Evolutionary conservation across 2,797 vertebrate genomes (phyloP), one percentile per base, ranked within the genome.

Genomic region (Tolypeutes matacus): DNA sequence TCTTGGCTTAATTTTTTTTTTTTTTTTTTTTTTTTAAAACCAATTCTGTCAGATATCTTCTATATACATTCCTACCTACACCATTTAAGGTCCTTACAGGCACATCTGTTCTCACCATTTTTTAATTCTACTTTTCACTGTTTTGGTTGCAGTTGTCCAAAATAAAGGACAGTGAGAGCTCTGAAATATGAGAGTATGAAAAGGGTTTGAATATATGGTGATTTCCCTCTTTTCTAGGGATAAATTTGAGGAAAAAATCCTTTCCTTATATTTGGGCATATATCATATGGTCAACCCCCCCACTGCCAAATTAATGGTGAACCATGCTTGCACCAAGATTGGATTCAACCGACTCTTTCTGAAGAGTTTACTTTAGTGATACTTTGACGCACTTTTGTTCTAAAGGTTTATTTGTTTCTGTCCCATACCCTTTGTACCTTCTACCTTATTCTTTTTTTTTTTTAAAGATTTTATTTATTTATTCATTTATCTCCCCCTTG

Each of bases 81-180:
- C 36, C 60, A 87, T 15, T 94, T 95, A 87, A 93, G 86, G 77
- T 67, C n/a, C 39, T 90, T 60, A 69, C 3, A 84, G 36, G 23
- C 31, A 92, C 7, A 78, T 69, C 53, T 91, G 29, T 67, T 77
- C 49, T 92, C 34, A 72, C 11, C 56, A 58, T 34, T 69, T 89
- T 21, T 56, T 18, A 56, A 91, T 58, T 85, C 36, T 36, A 93
- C 76, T 94, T 23, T 83, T 84, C 53, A 31, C 17, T 65, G 29
- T 14, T 72, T 60, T 11, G 27, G n/a, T 80, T 93, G 53, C 53
- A 84, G 31, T 62, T 92, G 36, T 85, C 93, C 60, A 93, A 89
- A 94, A 70, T 85, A 82, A 92, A 93, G 51, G 29, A 53, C 25
- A 83, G 17, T 21, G 29, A 95, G 36, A 89, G 67, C 7, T 23